Evolutionary conservation across 92 coral and sea anemone species (phyloP).

Genomic region (Isaurus tuberculatus): DNA sequence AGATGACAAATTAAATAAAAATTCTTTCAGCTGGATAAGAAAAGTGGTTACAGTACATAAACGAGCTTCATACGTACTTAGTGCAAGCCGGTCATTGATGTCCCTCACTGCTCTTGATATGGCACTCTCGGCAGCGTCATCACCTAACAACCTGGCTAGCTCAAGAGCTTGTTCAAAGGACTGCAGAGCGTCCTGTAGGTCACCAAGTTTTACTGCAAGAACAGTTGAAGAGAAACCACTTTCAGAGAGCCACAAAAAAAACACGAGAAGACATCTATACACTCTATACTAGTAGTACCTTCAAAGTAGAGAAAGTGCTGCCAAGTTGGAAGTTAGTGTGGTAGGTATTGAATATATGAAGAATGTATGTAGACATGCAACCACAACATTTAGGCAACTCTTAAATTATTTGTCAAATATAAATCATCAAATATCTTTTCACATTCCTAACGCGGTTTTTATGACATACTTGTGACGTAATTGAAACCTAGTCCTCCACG

Average conservation of each 20-base stretch:
- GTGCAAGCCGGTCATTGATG: conserved; percentile 91
- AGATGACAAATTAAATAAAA: background rate
- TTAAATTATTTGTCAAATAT: too few relatives aligned
- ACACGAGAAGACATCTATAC: background rate
- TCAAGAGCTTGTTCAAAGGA: conserved; percentile 96
- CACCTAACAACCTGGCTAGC: conserved; percentile 88
- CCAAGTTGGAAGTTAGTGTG: too few relatives aligned
- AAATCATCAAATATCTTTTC: too few relatives aligned
- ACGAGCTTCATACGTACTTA: conserved; percentile 63
- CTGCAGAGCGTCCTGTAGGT: conserved; percentile 87
- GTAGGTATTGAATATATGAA: too few relatives aligned
- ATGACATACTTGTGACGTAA: too few relatives aligned
- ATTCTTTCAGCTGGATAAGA: too few relatives aligned
- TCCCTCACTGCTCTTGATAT: conserved; percentile 93
- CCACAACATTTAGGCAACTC: too few relatives aligned
- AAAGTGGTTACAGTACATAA: background rate
- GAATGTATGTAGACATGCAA: too few relatives aligned
- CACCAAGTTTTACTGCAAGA: conserved; percentile 89
- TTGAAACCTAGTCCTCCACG: too few relatives aligned
- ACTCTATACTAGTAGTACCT: background rate
- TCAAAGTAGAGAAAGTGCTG: too few relatives aligned
- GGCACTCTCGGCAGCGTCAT: conserved; percentile 95
- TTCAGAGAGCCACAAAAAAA: background rate
- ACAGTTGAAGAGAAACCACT: conserved; percentile 19
- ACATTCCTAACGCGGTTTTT: too few relatives aligned